Percentiles rank a stretch among this genome's conserved stretches.
Conservation (phyloP, 2,113 vertebrate species). For the Lichenostomus cassidix region DNA sequence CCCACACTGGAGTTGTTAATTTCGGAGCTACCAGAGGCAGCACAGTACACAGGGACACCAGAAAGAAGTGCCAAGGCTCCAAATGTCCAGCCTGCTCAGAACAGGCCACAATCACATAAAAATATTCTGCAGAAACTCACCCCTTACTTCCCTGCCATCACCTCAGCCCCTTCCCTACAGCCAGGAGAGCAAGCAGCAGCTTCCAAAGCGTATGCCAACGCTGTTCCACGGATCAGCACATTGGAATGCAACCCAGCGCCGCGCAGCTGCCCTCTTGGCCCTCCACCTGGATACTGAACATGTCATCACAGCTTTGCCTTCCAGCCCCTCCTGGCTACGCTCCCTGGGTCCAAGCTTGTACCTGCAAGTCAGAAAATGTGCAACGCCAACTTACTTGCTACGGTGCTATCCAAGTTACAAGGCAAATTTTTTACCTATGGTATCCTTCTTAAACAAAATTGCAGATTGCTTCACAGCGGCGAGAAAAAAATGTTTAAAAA, state of each 20-base stretch:
- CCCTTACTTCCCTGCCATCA: constrained; percentile 56
- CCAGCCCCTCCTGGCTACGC: constrained; percentile 56
- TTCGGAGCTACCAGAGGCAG: background rate
- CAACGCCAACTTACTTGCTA: constrained; percentile 52
- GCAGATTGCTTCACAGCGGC: background rate
- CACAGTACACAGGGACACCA: background rate
- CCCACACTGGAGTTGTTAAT: background rate
- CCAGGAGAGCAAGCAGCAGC: constrained; percentile 50
- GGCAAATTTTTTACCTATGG: background rate
- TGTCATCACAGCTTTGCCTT: constrained; percentile 61
- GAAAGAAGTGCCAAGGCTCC: background rate
- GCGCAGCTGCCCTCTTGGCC: constrained; percentile 49
- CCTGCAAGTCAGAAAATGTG: constrained; percentile 65
- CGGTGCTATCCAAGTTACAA: constrained; percentile 59
- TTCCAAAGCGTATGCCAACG: constrained; percentile 48
- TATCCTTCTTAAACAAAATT: background rate
- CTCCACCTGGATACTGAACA: constrained; percentile 64
- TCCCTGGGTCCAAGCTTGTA: constrained; percentile 64
- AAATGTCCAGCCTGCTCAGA: background rate
- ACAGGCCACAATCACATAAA: background rate
- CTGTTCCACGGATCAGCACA: constrained; percentile 59
- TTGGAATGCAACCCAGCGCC: constrained; percentile 44
- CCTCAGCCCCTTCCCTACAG: constrained; percentile 55
- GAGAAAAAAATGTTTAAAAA: background rate
- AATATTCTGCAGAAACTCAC: constrained; percentile 31